phyloP scores from a whole-genome alignment of 2,888 invertebrate genomes.

The Apomyelois bistriatella region DNA sequence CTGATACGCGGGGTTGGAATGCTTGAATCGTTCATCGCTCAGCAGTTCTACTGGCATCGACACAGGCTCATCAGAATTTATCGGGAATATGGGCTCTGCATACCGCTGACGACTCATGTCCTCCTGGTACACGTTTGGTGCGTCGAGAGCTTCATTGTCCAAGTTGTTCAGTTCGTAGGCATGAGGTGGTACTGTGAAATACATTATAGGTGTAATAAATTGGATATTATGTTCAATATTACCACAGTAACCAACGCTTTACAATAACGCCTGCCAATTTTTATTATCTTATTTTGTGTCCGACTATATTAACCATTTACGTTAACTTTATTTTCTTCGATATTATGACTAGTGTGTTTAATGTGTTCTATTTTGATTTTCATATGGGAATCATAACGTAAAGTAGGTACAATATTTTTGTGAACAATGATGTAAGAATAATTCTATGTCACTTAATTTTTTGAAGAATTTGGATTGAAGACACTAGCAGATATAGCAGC shows the following conservation, averaged over 20 bases:
- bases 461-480: too few relatives aligned
- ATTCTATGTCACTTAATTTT: too few relatives aligned
- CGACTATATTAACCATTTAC: too few relatives aligned
- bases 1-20: slow-evolving; percentile 87
- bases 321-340: too few relatives aligned
- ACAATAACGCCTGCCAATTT: too few relatives aligned
- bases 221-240: too few relatives aligned
- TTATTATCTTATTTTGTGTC: too few relatives aligned
- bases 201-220: neutral
- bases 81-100: slow-evolving; percentile 56
- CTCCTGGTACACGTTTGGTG: slow-evolving; percentile 78
- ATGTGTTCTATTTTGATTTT: too few relatives aligned
- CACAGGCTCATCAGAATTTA: slow-evolving; percentile 66
- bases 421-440: neutral
- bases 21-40: slow-evolving; percentile 81
- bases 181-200: slow-evolving; percentile 80
- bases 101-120: slow-evolving; percentile 57
- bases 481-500: too few relatives aligned
- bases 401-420: neutral
- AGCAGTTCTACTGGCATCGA: slow-evolving; percentile 66
- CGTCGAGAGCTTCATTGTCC: slow-evolving; percentile 83
- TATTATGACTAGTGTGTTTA: too few relatives aligned
- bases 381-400: too few relatives aligned
- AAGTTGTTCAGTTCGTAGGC: slow-evolving; percentile 84
- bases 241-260: too few relatives aligned